Evolutionary conservation across 2,888 invertebrate species (phyloP).

Genomic region (Rhamnusium bicolor): DNA sequence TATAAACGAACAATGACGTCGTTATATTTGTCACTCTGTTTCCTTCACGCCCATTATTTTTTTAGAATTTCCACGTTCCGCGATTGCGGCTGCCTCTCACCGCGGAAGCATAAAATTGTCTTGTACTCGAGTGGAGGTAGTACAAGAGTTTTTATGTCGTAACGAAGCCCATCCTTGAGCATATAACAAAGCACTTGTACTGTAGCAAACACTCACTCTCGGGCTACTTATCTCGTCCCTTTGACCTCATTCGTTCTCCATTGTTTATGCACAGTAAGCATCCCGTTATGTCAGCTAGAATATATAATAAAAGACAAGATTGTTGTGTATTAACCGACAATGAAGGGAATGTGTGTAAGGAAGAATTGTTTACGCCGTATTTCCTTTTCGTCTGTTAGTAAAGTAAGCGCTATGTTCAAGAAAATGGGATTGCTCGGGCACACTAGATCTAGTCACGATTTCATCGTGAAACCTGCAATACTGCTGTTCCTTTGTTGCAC

Average conservation of each 20-base stretch:
- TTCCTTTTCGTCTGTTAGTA: conserved; percentile 9
- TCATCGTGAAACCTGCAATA: not conserved
- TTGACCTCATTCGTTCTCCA: conserved; percentile 46
- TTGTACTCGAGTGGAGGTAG: conserved; percentile 34
- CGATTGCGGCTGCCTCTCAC: not conserved
- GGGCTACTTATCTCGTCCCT: conserved; percentile 55
- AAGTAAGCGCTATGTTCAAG: conserved; percentile 7
- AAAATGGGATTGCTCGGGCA: conserved; percentile 15
- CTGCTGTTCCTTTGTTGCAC: conserved; percentile 1
- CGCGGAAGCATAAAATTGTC: conserved; percentile 41
- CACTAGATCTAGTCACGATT: conserved; percentile 4
- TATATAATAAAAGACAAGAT: conserved; percentile 35
- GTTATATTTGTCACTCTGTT: not conserved
- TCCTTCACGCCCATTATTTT: not conserved
- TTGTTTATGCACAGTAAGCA: conserved; percentile 49
- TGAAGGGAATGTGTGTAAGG: not conserved
- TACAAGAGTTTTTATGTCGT: conserved; percentile 46
- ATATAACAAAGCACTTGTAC: conserved; percentile 52
- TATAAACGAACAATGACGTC: not conserved
- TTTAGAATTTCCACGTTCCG: not conserved
- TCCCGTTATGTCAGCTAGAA: conserved; percentile 44
- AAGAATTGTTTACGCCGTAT: not conserved
- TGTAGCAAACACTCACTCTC: conserved; percentile 51
- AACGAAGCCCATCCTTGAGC: conserved; percentile 42
- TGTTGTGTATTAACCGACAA: conserved; percentile 12